Conservation (phyloP, 2,888 invertebrate genomes). For the Agelastica alni region DNA sequence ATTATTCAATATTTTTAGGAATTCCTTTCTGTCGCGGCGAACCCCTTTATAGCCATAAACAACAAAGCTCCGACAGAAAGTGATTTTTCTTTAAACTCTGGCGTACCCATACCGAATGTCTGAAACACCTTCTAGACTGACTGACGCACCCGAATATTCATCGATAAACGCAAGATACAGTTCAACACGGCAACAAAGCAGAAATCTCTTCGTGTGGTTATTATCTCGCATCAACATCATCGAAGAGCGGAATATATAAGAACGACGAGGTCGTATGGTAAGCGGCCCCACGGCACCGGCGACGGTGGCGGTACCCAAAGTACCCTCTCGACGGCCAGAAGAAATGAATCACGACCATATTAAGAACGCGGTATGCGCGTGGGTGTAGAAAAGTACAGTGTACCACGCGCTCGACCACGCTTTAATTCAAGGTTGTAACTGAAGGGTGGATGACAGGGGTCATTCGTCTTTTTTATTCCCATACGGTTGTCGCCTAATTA, state of each 20-base stretch:
- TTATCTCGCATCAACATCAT: constrained; percentile 20
- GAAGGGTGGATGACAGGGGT: not conserved
- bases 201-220: constrained; percentile 15
- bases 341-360: constrained; percentile 28
- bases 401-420: constrained; percentile 30
- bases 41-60: too few species aligned
- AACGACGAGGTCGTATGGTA: constrained; percentile 26
- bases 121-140: too few species aligned
- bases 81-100: too few species aligned
- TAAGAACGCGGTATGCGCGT: constrained; percentile 21
- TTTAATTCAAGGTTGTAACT: not conserved
- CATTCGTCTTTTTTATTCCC: not conserved
- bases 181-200: constrained; percentile 23
- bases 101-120: too few species aligned
- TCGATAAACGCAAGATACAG: too few species aligned
- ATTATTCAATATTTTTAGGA: too few species aligned
- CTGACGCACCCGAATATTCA: too few species aligned
- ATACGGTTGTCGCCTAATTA: not conserved
- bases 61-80: too few species aligned
- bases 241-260: constrained; percentile 17
- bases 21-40: too few species aligned
- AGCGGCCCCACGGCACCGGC: constrained; percentile 17
- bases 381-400: constrained; percentile 32
- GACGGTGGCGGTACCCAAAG: too few species aligned
- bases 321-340: constrained; percentile 13